Evolutionary conservation across 1,140 invertebrate species (phyloP), one percentile per base, ranked within the genome.

Genomic region (Tetramorium simillimum): DNA sequence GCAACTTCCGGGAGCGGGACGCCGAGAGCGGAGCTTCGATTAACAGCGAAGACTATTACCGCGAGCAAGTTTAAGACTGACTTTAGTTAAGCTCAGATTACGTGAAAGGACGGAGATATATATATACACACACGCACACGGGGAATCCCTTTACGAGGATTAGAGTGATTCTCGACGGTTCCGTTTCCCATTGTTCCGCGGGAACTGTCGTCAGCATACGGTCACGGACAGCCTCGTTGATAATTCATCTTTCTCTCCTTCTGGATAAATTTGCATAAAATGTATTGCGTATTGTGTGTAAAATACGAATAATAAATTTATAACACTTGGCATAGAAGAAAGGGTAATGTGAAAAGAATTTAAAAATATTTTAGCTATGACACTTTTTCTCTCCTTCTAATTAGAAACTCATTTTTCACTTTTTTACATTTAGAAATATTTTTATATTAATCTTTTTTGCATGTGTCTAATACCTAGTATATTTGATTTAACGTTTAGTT

Each of bases 31-130:
- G n/a, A 58, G 46, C 77, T 80, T 80, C 77, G 77, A 80, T 80
- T 80, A 80, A 80, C 77, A 80, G 77, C 46, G 46, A 80, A 80
- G 77, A 80, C 77, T 80, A 80, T 80, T 69, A 80, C 62, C 60
- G 33, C 77, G 62, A 69, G 73, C 51, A 76, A 76, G 62, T 80
- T 77, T 77, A 77, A 77, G 75, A 77, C 75, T 77, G 75, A 77
- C 58, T 77, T 80, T 80, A 53, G 77, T 80, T 80, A 80, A 80
- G 60, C 77, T 67, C 62, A 80, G 77, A 69, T 80, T 80, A 80
- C 62, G 60, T 80, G 77, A 53, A 80, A 69, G 77, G 62, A 69
- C 43, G 6, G 1, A 80, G 43, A 80, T 80, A 80, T 80, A 80
- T 67, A 80, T 69, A 80, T 80, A 80, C 51, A 80, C 69, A 69